A percentile compares a stretch with the other conserved stretches of the same genome.
Conservation (phyloP, 2,797 vertebrate genomes). For the Odontamblyopus lacepedii region DNA sequence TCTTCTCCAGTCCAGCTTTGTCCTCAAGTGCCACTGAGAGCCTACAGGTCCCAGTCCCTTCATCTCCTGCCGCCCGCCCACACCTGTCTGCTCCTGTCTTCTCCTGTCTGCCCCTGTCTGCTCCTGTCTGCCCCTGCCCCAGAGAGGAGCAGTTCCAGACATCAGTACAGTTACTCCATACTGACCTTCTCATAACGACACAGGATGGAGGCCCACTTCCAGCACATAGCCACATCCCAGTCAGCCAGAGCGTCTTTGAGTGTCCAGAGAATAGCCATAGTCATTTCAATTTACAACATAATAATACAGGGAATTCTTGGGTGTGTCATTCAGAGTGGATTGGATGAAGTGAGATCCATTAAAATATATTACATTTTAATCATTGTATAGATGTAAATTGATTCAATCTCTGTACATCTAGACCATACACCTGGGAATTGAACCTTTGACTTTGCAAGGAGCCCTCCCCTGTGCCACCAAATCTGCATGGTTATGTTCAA, state of each 20-base stretch:
- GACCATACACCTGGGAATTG: no score
- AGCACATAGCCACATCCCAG: conserved; percentile 29
- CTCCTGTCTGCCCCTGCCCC: conserved; percentile 44
- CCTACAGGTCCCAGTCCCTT: conserved; percentile 24
- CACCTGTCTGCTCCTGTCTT: conserved; percentile 5
- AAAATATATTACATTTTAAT: no score
- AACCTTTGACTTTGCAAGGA: no score
- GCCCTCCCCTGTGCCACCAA: no score
- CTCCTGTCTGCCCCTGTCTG: conserved; percentile 31
- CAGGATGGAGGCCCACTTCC: conserved; percentile 43
- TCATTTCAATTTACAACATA: conserved; percentile 49
- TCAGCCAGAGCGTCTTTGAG: conserved; percentile 27
- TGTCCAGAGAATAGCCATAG: conserved; percentile 30
- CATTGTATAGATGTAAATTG: no score
- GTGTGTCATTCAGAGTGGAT: neutral
- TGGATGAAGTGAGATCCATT: neutral
- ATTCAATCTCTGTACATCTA: no score
- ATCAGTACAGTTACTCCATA: conserved; percentile 58
- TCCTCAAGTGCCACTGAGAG: conserved; percentile 53
- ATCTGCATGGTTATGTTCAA: no score
- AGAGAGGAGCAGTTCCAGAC: conserved; percentile 29
- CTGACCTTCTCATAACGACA: conserved; percentile 55
- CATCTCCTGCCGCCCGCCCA: conserved; percentile 31
- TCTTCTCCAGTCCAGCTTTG: conserved; percentile 6
- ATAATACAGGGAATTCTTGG: conserved; percentile 5